A percentile compares a stretch with the other conserved stretches of the same genome.
These are phyloP conservation scores for Gymnothorax reevesii DNA, from an alignment of 2,797 vertebrate genomes.

Conservation along the genomic window DNA sequence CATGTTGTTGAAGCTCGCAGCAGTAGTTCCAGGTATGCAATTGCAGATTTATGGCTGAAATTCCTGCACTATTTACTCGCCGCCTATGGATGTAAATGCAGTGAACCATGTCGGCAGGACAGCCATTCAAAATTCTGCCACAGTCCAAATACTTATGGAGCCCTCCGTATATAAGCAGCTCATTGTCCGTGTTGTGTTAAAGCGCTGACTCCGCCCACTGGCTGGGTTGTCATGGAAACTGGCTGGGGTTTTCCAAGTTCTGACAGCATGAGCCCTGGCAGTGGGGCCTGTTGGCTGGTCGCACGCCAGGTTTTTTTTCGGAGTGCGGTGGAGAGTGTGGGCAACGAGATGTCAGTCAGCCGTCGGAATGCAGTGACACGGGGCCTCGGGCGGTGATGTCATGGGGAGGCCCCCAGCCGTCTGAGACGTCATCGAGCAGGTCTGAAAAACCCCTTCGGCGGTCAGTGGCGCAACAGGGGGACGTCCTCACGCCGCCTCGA, in stretches of 20 bases:
- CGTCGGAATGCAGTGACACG: not conserved
- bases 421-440: not conserved
- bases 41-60: too few relatives aligned
- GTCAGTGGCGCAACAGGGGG: not conserved
- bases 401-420: not conserved
- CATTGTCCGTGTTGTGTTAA: not conserved
- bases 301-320: not conserved
- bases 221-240: slow-evolving; percentile 26
- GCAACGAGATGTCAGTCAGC: not conserved
- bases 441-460: not conserved
- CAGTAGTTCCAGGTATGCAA: not conserved
- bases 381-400: not conserved
- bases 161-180: not conserved
- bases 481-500: not conserved
- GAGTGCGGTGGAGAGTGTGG: not conserved
- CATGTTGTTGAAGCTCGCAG: not conserved
- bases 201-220: slow-evolving; percentile 24
- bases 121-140: too few relatives aligned
- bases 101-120: too few relatives aligned
- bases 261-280: not conserved
- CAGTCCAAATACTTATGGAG: not conserved
- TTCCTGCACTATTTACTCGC: too few relatives aligned
- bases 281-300: not conserved
- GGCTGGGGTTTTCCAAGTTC: not conserved
- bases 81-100: too few relatives aligned